These are phyloP conservation scores for Sinocyclocheilus grahami DNA, from an alignment of 2,113 vertebrate genomes.

Conservation along the genomic window DNA sequence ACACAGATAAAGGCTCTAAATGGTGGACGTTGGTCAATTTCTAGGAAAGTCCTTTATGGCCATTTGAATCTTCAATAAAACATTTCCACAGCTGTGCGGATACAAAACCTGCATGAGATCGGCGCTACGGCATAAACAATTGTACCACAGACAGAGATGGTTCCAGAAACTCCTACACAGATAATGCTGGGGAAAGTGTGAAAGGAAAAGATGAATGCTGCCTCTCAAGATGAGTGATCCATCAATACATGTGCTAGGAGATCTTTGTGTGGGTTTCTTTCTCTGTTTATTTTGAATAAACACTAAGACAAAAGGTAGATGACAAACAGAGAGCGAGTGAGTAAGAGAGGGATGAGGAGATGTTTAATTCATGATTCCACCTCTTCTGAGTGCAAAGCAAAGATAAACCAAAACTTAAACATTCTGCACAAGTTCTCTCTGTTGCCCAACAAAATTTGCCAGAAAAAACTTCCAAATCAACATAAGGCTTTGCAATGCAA, in stretches of 20 bases:
- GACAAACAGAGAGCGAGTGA: constrained; percentile 39
- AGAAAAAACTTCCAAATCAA: neutral
- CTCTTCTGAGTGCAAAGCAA: neutral
- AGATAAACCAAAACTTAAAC: constrained; percentile 3
- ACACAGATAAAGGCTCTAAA: neutral
- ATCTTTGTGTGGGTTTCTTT: neutral
- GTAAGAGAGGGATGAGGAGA: neutral
- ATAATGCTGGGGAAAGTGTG: neutral
- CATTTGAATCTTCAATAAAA: neutral
- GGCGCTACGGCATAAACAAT: neutral
- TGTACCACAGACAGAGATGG: neutral
- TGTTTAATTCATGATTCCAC: constrained; percentile 25
- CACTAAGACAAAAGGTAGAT: constrained; percentile 53
- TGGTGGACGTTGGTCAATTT: neutral
- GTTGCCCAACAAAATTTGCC: neutral
- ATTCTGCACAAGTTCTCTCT: neutral
- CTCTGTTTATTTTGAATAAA: constrained; percentile 19
- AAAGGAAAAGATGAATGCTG: constrained; percentile 9
- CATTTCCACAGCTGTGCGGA: neutral
- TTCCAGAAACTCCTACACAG: constrained; percentile 20
- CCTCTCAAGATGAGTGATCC: neutral
- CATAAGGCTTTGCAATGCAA: neutral
- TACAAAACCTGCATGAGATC: neutral
- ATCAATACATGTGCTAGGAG: neutral
- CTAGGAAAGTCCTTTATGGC: too few species aligned